Evolutionary conservation across 2,113 vertebrate species (phyloP).

Genomic region (Oenanthe oenanthe): DNA sequence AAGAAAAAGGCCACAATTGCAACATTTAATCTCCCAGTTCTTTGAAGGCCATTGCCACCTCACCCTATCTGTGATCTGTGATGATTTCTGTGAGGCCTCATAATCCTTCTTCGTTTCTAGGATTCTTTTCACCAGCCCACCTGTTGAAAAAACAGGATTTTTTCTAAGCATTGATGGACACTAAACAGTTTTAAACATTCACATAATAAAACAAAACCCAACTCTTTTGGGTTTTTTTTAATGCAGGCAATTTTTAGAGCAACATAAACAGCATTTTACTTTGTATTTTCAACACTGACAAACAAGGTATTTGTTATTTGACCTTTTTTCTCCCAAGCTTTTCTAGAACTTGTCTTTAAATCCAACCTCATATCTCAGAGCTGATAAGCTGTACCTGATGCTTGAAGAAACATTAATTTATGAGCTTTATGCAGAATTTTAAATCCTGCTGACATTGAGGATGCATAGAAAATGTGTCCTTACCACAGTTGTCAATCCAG

Average conservation of each 20-base stretch:
- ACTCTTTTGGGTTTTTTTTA: neutral
- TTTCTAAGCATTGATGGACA: neutral
- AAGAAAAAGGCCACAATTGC: neutral
- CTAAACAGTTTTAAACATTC: neutral
- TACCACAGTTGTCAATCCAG: neutral
- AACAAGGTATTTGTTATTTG: neutral
- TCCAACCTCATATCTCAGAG: neutral
- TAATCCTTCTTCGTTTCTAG: slow-evolving; percentile 95
- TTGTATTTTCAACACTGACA: neutral
- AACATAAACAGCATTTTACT: neutral
- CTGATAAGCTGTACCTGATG: neutral
- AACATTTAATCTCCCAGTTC: neutral
- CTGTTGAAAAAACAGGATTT: slow-evolving; percentile 67
- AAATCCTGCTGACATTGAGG: neutral
- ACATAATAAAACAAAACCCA: neutral
- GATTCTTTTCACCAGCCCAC: slow-evolving; percentile 93
- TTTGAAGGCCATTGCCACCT: neutral
- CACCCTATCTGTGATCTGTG: slow-evolving; percentile 84
- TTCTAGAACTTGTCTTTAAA: neutral
- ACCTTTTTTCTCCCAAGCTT: neutral
- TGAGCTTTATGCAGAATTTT: neutral
- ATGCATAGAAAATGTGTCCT: neutral
- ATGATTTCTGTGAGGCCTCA: slow-evolving; percentile 76
- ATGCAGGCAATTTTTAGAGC: neutral
- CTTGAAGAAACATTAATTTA: neutral